A percentile compares a stretch with the other conserved stretches of the same genome.
Evolutionary conservation across 2,113 vertebrate species (phyloP).

Genomic region (Rhea pennata): DNA sequence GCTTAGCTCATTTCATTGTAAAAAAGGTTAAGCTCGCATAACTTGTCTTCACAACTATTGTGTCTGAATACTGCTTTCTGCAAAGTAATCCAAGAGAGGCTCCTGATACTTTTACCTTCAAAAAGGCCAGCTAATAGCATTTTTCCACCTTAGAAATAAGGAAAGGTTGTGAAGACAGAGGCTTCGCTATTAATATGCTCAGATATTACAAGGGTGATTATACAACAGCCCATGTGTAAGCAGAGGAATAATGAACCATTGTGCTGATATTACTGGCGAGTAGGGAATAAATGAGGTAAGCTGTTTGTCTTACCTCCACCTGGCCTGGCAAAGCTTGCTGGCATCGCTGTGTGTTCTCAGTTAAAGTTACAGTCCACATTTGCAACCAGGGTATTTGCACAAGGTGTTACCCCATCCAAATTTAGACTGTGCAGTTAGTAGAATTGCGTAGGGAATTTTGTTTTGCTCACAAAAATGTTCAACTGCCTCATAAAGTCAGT

Average conservation of each 20-base stretch:
- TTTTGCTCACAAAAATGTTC: background rate
- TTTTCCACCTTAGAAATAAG: background rate
- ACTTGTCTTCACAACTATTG: background rate
- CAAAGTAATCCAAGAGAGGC: background rate
- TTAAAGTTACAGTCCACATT: background rate
- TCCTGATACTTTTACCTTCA: fast-evolving
- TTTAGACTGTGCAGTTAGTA: background rate
- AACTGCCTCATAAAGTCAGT: background rate
- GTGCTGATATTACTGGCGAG: background rate
- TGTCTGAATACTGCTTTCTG: background rate
- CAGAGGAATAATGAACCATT: background rate
- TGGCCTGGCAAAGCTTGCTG: background rate
- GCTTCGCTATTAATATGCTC: background rate
- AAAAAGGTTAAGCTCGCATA: background rate
- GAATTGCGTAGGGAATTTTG: background rate
- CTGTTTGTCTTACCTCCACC: background rate
- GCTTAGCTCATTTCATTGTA: background rate
- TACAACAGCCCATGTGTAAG: background rate
- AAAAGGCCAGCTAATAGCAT: background rate
- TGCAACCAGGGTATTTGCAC: background rate
- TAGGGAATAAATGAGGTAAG: background rate
- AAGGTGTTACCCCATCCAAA: background rate
- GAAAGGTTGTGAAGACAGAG: fast-evolving
- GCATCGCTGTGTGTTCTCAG: background rate
- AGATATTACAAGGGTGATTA: background rate